phyloP scores from a whole-genome alignment of 2,888 invertebrate species.

The Panzeria rudis region DNA sequence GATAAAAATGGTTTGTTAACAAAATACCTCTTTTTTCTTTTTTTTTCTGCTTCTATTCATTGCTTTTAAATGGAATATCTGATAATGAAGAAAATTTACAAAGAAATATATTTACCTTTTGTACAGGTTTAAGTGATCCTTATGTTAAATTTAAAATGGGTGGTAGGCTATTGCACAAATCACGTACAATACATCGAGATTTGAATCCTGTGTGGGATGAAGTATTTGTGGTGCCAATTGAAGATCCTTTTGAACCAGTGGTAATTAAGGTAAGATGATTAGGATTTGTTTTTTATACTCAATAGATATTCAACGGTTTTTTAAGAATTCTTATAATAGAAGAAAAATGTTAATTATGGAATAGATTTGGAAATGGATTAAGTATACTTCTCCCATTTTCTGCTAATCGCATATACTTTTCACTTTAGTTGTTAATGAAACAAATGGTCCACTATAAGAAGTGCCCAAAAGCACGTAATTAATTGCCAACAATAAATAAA shows the following conservation, averaged over 20 bases:
- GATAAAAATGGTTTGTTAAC: constrained; percentile 93
- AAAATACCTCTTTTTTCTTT: neutral
- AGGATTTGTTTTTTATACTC: neutral
- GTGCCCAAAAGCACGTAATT: neutral
- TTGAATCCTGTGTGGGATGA: constrained; percentile 99
- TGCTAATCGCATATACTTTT: constrained; percentile 10
- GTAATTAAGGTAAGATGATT: constrained; percentile 89
- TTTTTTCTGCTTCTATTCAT: too few species aligned
- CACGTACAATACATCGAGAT: constrained; percentile 96
- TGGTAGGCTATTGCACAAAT: constrained; percentile 95
- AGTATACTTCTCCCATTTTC: neutral
- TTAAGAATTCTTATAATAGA: too few species aligned
- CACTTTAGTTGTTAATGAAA: neutral
- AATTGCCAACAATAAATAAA: constrained; percentile 18
- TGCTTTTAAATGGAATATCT: neutral
- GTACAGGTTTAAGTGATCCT: constrained; percentile 96
- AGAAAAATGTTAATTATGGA: too few species aligned
- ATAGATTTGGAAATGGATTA: neutral
- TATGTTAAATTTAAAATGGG: constrained; percentile 98
- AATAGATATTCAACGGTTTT: neutral
- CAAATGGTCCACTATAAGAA: constrained; percentile 11
- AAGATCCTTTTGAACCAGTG: constrained; percentile 94
- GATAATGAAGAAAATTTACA: constrained; percentile 15
- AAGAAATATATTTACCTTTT: constrained; percentile 35
- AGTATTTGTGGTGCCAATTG: constrained; percentile 94